These are phyloP conservation scores for Mamestra configurata DNA, from an alignment of 1,140 invertebrate genomes.

Conservation along the genomic window DNA sequence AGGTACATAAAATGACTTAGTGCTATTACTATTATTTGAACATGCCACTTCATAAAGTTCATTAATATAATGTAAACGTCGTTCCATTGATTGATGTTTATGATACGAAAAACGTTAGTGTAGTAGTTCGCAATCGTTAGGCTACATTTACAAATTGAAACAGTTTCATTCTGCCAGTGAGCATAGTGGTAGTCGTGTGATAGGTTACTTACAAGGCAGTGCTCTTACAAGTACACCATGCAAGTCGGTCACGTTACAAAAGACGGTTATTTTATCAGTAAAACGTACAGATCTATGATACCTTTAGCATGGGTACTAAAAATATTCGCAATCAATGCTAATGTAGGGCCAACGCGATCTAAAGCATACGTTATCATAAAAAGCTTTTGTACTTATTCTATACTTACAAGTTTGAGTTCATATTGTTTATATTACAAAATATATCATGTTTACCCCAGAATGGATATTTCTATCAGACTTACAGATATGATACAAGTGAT, in stretches of 20 bases:
- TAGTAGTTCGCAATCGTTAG: not conserved
- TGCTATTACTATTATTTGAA: constrained; percentile 5
- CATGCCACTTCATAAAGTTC: constrained; percentile 11
- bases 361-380: constrained; percentile 8
- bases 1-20: not conserved
- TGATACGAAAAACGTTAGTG: not conserved
- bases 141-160: not conserved
- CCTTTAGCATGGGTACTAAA: constrained; percentile 46
- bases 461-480: constrained; percentile 66
- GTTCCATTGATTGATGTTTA: constrained; percentile 18
- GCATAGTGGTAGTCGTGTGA: not conserved
- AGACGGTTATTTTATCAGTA: constrained; percentile 23
- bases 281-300: constrained; percentile 43
- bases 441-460: not conserved
- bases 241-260: constrained; percentile 29
- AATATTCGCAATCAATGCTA: constrained; percentile 56
- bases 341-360: constrained; percentile 30
- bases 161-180: not conserved
- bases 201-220: not conserved
- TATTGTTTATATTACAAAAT: constrained; percentile 43
- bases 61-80: constrained; percentile 27
- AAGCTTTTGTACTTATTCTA: constrained; percentile 38
- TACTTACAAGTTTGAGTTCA: constrained; percentile 30
- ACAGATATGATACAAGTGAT: constrained; percentile 71
- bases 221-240: not conserved